Base-by-base conservation (phyloP, 1,140 invertebrate species). In the Amyelois transitella region DNA sequence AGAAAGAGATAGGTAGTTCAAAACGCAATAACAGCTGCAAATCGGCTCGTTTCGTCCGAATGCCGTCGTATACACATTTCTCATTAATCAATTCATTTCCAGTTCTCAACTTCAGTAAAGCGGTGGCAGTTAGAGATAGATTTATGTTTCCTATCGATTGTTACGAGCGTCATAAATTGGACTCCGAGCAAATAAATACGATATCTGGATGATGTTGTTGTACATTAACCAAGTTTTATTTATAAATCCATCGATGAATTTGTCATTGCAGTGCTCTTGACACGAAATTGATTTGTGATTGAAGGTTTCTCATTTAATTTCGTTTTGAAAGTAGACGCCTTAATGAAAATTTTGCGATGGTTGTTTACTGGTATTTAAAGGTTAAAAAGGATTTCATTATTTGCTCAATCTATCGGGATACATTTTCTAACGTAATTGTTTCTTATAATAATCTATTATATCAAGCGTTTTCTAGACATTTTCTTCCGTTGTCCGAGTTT, bases 121-220 rank as follows among this genome's bases (percentile, higher is more conserved):
- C 18, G 20, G 20, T 20, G 10, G 18, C 45, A 20, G 45, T 48
- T 48, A 21, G 18, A 14, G 45, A 48, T 48, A 21, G 18, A 48
- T 48, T 48, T 48, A 48, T 48, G 45, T 20, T n/a, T 48, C 45
- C 45, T 21, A 48, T 48, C 45, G 20, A 21, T 48, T 48, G 45
- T 48, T 48, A 48, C 20, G 45, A 48, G 32, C 18, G 19, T 21
- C 20, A 48, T 48, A 48, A 48, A 48, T 20, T 48, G 18, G 17
- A 19, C 2, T 19, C 3, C 18, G 8, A 20, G 45, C n/a, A 48
- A 48, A 48, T 48, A 48, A 48, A 48, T 48, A 38, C 32, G 32
- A 38, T 38, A 38, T 38, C 32, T 38, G 32, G 32, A 38, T 38
- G 32, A 38, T 38, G 32, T 38, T 38, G 17, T 38, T 38, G 32